These are phyloP conservation scores for Morpho achilles DNA, from an alignment of 2,888 invertebrate species.

Conservation along the genomic window DNA sequence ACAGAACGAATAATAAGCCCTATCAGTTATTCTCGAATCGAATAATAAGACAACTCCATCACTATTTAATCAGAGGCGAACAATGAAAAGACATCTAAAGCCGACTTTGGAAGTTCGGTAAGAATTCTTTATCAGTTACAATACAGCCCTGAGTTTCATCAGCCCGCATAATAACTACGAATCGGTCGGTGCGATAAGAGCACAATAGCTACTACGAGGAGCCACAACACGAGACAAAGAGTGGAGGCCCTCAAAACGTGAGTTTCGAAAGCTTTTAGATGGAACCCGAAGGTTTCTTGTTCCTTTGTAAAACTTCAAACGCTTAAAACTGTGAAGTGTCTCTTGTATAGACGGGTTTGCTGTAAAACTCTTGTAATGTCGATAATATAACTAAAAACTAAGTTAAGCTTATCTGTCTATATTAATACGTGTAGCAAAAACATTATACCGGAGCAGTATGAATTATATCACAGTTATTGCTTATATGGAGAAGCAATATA, in stretches of 20 bases:
- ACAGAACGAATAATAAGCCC: not conserved
- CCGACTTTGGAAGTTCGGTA: constrained; percentile 14
- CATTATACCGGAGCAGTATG: no score
- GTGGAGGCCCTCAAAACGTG: constrained; percentile 34
- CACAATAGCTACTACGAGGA: constrained; percentile 53
- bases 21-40: no score
- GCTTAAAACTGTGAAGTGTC: constrained; percentile 47
- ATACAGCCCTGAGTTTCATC: constrained; percentile 9
- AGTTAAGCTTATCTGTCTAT: no score
- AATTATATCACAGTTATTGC: no score
- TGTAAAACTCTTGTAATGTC: no score
- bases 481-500: no score
- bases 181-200: constrained; percentile 48
- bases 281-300: constrained; percentile 30
- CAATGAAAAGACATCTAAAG: constrained; percentile 18
- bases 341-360: constrained; percentile 19
- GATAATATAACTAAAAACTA: no score
- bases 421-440: no score
- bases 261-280: constrained; percentile 51
- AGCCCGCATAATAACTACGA: constrained; percentile 51
- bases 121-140: constrained; percentile 20
- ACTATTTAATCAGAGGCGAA: constrained; percentile 14
- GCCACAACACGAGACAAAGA: constrained; percentile 49
- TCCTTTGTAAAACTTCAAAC: constrained; percentile 48
- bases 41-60: constrained; percentile 1